Percentiles rank a stretch among this genome's conserved stretches.
Evolutionary conservation across 2,113 vertebrate genomes (phyloP).

Genomic region (Myocastor coypus): DNA sequence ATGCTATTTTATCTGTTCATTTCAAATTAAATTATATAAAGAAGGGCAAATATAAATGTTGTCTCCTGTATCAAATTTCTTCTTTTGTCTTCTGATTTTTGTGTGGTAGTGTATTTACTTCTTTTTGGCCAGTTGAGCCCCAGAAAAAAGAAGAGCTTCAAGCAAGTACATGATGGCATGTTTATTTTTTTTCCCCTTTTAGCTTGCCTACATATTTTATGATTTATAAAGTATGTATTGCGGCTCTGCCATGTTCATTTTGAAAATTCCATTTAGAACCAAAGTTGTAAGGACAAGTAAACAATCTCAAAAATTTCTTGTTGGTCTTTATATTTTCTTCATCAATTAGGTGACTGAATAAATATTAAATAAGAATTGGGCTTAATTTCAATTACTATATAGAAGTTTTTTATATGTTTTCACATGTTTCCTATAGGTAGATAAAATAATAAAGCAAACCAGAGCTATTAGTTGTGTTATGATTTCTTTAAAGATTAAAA

Average conservation of each 20-base stretch:
- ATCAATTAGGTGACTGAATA: constrained; percentile 69
- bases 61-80: constrained; percentile 88
- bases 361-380: constrained; percentile 71
- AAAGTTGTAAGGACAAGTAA: constrained; percentile 85
- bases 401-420: constrained; percentile 62
- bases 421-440: constrained; percentile 54
- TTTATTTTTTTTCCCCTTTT: constrained; percentile 90
- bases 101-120: constrained; percentile 94
- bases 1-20: constrained; percentile 71
- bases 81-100: constrained; percentile 91
- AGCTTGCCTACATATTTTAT: constrained; percentile 88
- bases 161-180: constrained; percentile 98
- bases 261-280: constrained; percentile 84
- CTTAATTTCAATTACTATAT: constrained; percentile 25
- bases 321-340: constrained; percentile 68
- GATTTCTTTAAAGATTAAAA: constrained; percentile 36
- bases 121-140: constrained; percentile 97
- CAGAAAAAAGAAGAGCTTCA: constrained; percentile 98
- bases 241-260: constrained; percentile 88
- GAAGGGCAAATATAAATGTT: constrained; percentile 78
- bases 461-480: constrained; percentile 17
- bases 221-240: constrained; percentile 86
- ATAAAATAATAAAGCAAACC: constrained; percentile 46
- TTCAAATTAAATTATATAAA: constrained; percentile 80
- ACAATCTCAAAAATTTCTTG: constrained; percentile 70